These are phyloP conservation scores for Lasioglossum vierecki DNA, from an alignment of 2,888 invertebrate species.

Conservation along the genomic window DNA sequence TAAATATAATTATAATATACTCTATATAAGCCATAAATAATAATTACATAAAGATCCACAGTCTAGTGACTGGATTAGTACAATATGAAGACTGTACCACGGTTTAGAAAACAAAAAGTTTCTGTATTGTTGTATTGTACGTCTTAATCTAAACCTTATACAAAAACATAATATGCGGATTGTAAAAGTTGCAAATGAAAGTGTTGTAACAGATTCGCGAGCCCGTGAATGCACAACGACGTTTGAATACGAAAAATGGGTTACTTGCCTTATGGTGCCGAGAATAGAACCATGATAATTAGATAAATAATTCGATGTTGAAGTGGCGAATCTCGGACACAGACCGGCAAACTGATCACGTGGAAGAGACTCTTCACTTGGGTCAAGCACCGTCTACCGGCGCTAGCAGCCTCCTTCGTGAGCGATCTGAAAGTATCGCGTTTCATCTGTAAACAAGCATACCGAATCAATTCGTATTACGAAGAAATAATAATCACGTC, in stretches of 20 bases:
- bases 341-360: conserved; percentile 43
- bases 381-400: conserved; percentile 64
- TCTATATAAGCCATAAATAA: no score
- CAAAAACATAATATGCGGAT: not conserved
- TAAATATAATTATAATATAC: no score
- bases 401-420: conserved; percentile 66
- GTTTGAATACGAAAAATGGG: not conserved
- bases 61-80: no score
- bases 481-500: conserved; percentile 45
- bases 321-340: conserved; percentile 32
- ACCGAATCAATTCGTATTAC: conserved; percentile 29
- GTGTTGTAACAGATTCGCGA: not conserved
- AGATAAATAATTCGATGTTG: conserved; percentile 53
- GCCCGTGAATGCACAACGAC: not conserved
- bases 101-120: no score
- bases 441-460: conserved; percentile 58
- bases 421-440: conserved; percentile 71
- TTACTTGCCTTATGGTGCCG: not conserved
- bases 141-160: no score
- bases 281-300: conserved; percentile 21
- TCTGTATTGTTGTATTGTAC: no score
- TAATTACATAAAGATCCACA: no score
- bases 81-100: no score
- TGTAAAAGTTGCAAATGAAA: not conserved
- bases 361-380: conserved; percentile 52